Base-by-base conservation (phyloP, 2,113 vertebrate genomes). In the Alectura lathami region DNA sequence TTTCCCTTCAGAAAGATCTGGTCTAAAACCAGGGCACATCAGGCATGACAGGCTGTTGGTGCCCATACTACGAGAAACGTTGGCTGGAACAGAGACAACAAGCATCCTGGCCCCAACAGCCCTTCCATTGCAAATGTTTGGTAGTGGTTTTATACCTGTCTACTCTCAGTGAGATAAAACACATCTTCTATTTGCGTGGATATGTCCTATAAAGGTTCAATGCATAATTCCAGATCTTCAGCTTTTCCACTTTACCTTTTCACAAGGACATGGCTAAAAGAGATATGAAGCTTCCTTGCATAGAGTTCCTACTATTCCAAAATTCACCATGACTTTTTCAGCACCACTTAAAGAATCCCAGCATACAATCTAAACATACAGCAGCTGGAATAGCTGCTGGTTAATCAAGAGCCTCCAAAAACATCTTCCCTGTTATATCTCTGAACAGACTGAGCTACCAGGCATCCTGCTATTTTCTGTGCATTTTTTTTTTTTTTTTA, bases 351-450 rank as follows among this genome's bases (percentile, higher is more conserved):
- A 59, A 88, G 8, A 50, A 32, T 73, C 26, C 38, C 34, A 74
- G 21, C 17, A 23, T 11, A 70, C 8, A 29, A 24, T 38, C 34
- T 83, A 86, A 74, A 62, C 36, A 77, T 51, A 30, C 57, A 50
- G 4, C 47, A 40, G 17, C 54, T 67, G 32, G 38, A 77, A 69
- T 29, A 22, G 18, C 38, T 75, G 22, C 29, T 89, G 9, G 22
- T 81, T 78, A 77, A 86, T 74, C 8, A 45, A 8, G 32, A 63
- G 45, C 17, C 43, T 81, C 42, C 45, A 50, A 83, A 91, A 74
- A 59, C 7, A 12, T 45, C 63, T 85, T 79, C 16, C 18, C 29
- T 12, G 9, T 50, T 48, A 60, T 24, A 36, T 11, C 0, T 0
- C 27, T 53, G 74, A 93, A 78, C 13, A 8, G 42, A 54, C 29